phyloP scores from a whole-genome alignment of 2,888 invertebrate species.

The Caenorhabditis imperialis region DNA sequence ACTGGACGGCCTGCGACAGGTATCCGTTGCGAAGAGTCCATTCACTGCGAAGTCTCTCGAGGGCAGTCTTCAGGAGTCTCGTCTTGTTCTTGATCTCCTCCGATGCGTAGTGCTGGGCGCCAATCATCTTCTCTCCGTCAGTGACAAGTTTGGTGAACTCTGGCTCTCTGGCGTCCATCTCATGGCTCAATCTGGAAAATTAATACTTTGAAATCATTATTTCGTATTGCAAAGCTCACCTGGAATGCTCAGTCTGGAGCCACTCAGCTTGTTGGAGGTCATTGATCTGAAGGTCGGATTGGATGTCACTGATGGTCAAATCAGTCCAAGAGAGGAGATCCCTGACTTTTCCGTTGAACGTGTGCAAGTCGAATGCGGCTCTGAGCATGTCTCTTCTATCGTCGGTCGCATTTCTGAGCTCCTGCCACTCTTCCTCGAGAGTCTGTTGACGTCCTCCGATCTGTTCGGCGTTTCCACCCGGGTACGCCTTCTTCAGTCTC shows the following conservation, averaged over 20 bases:
- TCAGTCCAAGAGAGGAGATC: slow-evolving; percentile 92
- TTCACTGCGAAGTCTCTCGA: slow-evolving; percentile 86
- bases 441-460: slow-evolving; percentile 90
- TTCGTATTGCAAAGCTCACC: slow-evolving; percentile 32
- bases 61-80: slow-evolving; percentile 84
- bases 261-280: slow-evolving; percentile 80
- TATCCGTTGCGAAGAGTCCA: slow-evolving; percentile 92
- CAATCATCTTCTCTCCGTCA: slow-evolving; percentile 88
- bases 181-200: slow-evolving; percentile 80
- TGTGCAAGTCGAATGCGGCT: slow-evolving; percentile 90
- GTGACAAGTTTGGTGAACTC: slow-evolving; percentile 86
- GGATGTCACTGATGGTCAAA: slow-evolving; percentile 86
- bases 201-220: background rate
- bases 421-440: slow-evolving; percentile 90
- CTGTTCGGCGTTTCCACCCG: slow-evolving; percentile 87
- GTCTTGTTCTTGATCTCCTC: slow-evolving; percentile 78
- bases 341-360: slow-evolving; percentile 83
- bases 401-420: slow-evolving; percentile 87
- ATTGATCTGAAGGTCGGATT: slow-evolving; percentile 86
- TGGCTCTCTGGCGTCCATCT: slow-evolving; percentile 90
- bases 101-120: slow-evolving; percentile 87
- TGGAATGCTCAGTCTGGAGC: slow-evolving; percentile 85
- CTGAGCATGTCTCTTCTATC: slow-evolving; percentile 87
- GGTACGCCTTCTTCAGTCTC: slow-evolving; percentile 83
- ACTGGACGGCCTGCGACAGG: slow-evolving; percentile 86